phyloP scores from a whole-genome alignment of 2,888 invertebrate species.

The Tholera decimalis region DNA sequence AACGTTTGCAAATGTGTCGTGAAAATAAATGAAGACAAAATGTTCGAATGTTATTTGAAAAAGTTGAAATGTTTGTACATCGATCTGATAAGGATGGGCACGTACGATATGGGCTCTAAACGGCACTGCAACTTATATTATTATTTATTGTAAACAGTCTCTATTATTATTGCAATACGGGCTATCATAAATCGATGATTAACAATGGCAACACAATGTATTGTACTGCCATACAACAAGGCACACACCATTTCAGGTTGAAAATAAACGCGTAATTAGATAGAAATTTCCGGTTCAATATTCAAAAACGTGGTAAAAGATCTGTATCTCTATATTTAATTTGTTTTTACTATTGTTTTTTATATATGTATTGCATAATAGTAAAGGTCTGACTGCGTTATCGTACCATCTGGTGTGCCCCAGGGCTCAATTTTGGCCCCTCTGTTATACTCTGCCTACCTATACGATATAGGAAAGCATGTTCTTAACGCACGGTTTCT shows the following conservation, averaged over 20 bases:
- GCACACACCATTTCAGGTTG: background rate
- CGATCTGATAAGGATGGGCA: background rate
- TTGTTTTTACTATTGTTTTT: too few species aligned
- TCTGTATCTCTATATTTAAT: too few species aligned
- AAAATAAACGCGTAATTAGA: background rate
- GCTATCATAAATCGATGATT: conserved; percentile 7
- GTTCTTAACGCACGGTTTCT: too few species aligned
- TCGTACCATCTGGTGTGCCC: too few species aligned
- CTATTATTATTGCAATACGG: conserved; percentile 13
- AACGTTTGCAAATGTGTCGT: conserved; percentile 3
- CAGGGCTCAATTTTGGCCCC: too few species aligned
- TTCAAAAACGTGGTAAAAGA: too few species aligned
- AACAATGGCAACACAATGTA: conserved; percentile 20
- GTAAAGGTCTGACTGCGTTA: too few species aligned
- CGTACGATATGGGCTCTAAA: conserved; percentile 7
- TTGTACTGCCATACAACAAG: conserved; percentile 4
- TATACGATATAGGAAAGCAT: too few species aligned
- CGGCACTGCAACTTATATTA: conserved; percentile 5
- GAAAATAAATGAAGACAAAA: conserved; percentile 18
- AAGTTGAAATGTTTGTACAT: background rate
- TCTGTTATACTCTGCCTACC: too few species aligned
- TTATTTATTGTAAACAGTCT: background rate
- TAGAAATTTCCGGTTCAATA: background rate
- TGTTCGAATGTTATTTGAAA: background rate
- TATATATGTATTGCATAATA: too few species aligned